These are phyloP conservation scores for Rhea americana DNA, from an alignment of 2,113 vertebrate genomes.

Conservation along the genomic window DNA sequence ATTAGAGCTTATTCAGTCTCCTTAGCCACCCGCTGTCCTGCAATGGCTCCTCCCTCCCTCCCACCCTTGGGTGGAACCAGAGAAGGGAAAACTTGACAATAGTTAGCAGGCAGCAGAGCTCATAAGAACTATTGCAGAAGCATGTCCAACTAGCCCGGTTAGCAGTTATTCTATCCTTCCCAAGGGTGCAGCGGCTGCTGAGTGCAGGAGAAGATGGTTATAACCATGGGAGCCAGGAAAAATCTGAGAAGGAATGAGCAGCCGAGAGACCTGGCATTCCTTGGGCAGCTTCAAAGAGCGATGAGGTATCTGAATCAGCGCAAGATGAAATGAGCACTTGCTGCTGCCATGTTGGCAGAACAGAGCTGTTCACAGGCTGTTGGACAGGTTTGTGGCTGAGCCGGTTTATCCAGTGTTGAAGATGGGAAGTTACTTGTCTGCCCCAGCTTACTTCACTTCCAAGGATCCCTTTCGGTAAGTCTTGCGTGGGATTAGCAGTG, in stretches of 20 bases:
- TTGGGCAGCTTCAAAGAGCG: conserved; percentile 64
- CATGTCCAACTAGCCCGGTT: conserved; percentile 8
- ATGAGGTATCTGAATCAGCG: conserved; percentile 57
- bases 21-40: conserved; percentile 62
- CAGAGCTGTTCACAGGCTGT: conserved; percentile 68
- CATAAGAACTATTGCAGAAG: background rate
- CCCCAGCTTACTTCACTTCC: conserved; percentile 74
- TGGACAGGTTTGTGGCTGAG: conserved; percentile 72
- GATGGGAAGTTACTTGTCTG: conserved; percentile 82
- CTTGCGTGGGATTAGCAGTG: background rate
- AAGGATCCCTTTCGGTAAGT: conserved; percentile 81
- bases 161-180: background rate
- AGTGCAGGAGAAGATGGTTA: background rate
- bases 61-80: conserved; percentile 72
- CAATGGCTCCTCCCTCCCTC: conserved; percentile 75
- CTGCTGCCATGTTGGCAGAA: conserved; percentile 75
- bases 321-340: conserved; percentile 57
- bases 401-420: conserved; percentile 70
- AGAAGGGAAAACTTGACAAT: conserved; percentile 68
- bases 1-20: conserved; percentile 52
- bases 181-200: background rate
- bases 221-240: conserved; percentile 55
- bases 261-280: conserved; percentile 51
- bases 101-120: conserved; percentile 34
- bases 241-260: conserved; percentile 34